phyloP scores from a whole-genome alignment of 1,140 invertebrate genomes.

The Nilaparvata lugens region DNA sequence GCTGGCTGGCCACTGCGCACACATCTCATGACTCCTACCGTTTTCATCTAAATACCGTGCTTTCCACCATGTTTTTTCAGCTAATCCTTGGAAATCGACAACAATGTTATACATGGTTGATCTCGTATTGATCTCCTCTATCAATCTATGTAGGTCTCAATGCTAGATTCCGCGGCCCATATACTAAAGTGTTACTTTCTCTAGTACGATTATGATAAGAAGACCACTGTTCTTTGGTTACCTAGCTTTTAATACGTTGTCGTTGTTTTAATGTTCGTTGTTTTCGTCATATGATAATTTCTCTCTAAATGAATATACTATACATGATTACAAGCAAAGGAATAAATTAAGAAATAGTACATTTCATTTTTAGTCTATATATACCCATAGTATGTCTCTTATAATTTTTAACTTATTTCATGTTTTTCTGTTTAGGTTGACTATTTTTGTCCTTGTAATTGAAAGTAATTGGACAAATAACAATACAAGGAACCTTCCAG shows the following conservation, averaged over 20 bases:
- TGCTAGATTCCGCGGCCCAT: no score
- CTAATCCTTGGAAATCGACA: no score
- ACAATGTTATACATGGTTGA: no score
- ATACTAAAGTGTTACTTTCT: no score
- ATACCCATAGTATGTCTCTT: not conserved
- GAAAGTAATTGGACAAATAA: conserved; percentile 62
- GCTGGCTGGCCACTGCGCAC: no score
- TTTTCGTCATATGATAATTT: not conserved
- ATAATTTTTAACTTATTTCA: not conserved
- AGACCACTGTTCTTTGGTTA: no score
- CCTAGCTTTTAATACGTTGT: not conserved
- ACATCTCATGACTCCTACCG: no score
- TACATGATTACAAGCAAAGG: not conserved
- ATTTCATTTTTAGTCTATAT: not conserved
- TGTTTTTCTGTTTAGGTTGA: conserved; percentile 47
- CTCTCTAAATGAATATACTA: not conserved
- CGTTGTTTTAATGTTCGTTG: not conserved
- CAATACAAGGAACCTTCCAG: conserved; percentile 43
- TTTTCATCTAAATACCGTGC: no score
- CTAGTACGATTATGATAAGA: no score
- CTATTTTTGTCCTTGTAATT: conserved; percentile 63
- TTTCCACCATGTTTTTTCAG: no score
- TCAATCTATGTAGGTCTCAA: no score
- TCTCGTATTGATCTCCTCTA: no score
- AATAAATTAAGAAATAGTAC: not conserved